Conservation (phyloP, 2,113 vertebrate species). For the Ameiurus melas region DNA sequence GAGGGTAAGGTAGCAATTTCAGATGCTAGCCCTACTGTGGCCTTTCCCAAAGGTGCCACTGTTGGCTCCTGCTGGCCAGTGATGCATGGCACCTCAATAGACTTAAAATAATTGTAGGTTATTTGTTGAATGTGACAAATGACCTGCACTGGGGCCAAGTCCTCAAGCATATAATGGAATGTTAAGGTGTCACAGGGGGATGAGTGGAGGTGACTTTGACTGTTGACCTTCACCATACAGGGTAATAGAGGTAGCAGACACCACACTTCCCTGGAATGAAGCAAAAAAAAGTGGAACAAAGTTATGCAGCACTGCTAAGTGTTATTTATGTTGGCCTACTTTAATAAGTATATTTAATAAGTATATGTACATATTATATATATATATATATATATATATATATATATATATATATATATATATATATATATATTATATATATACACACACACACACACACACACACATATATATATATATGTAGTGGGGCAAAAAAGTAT, state of each 20-base stretch:
- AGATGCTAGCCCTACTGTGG: conserved; percentile 50
- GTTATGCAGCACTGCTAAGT: not conserved
- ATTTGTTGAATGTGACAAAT: conserved; percentile 63
- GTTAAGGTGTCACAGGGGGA: conserved; percentile 47
- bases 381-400: no score
- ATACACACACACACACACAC: no score
- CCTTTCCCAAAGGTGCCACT: conserved; percentile 45
- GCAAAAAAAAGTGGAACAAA: not conserved
- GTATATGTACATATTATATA: no score
- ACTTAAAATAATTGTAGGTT: conserved; percentile 60
- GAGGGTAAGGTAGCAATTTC: conserved; percentile 32
- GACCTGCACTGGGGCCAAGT: conserved; percentile 50
- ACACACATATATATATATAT: no score
- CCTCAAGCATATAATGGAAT: conserved; percentile 49
- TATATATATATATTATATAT: no score
- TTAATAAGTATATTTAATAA: not conserved
- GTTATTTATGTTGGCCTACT: not conserved
- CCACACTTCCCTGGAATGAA: conserved; percentile 8
- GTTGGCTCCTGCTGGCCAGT: conserved; percentile 37
- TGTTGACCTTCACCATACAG: conserved; percentile 50
- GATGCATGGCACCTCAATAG: conserved; percentile 55
- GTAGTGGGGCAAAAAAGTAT: no score
- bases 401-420: no score
- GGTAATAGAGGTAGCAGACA: conserved; percentile 51
- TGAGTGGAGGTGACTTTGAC: conserved; percentile 49